These are phyloP conservation scores for Scarus forsteni DNA, from an alignment of 2,797 vertebrate genomes.

Conservation along the genomic window DNA sequence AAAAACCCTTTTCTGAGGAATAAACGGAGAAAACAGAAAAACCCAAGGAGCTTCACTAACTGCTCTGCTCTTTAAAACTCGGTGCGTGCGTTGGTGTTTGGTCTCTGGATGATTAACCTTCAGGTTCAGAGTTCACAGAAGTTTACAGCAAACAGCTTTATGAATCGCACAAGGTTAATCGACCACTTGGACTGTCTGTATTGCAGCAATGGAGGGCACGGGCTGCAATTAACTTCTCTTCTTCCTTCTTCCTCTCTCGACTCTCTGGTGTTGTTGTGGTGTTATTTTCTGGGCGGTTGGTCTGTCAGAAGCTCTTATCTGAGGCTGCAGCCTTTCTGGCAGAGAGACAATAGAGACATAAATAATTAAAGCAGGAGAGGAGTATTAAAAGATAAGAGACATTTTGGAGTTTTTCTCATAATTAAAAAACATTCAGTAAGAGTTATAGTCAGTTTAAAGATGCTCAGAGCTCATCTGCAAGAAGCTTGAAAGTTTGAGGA, in stretches of 20 bases:
- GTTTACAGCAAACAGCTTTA: slow-evolving; percentile 19
- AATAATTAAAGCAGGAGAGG: slow-evolving; percentile 15
- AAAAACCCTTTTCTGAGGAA: too few relatives aligned
- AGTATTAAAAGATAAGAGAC: background rate
- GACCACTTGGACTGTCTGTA: slow-evolving; percentile 44
- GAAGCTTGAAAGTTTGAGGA: too few relatives aligned
- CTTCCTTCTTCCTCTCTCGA: background rate
- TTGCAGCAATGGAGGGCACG: slow-evolving; percentile 30
- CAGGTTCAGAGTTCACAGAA: slow-evolving; percentile 29
- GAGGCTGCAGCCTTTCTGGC: slow-evolving; percentile 18
- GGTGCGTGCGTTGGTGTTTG: too few relatives aligned
- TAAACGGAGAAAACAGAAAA: background rate
- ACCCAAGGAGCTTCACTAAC: background rate
- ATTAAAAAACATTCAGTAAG: background rate
- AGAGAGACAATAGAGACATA: slow-evolving; percentile 21
- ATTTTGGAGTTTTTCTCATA: background rate
- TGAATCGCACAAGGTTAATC: slow-evolving; percentile 44
- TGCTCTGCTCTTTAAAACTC: background rate
- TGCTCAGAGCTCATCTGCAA: background rate
- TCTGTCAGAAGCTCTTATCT: slow-evolving; percentile 41
- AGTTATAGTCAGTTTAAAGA: background rate
- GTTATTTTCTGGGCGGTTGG: slow-evolving; percentile 20
- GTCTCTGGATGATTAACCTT: slow-evolving; percentile 8
- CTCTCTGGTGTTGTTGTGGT: background rate
- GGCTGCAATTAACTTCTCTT: slow-evolving; percentile 39